Evolutionary conservation across 2,888 invertebrate species (phyloP).

Genomic region (Cryptocheilus praepositus): DNA sequence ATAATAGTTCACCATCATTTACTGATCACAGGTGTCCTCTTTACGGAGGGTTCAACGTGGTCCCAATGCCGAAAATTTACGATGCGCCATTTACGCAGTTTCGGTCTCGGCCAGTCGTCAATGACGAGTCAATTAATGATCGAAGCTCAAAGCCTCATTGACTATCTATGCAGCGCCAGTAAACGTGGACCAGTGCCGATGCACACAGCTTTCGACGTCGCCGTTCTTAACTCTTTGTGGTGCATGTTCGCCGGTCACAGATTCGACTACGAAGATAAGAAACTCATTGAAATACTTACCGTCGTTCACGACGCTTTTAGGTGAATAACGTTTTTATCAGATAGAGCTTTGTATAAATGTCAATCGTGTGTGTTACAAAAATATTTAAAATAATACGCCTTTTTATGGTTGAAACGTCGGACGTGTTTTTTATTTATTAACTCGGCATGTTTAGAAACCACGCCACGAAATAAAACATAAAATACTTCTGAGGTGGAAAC

Average conservation of each 20-base stretch:
- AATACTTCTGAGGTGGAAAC: no score
- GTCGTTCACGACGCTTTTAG: conserved; percentile 81
- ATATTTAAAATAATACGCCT: no score
- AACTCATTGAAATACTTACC: conserved; percentile 77
- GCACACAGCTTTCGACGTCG: conserved; percentile 78
- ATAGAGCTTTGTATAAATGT: not conserved
- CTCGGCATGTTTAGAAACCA: no score
- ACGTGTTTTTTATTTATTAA: no score
- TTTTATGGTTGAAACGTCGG: no score
- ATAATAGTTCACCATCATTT: no score
- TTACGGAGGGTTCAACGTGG: conserved; percentile 82
- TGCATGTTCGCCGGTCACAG: conserved; percentile 82
- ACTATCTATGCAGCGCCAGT: conserved; percentile 70
- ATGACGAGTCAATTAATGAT: conserved; percentile 80
- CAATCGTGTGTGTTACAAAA: no score
- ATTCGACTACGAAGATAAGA: conserved; percentile 79
- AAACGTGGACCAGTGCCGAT: conserved; percentile 74
- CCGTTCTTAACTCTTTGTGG: conserved; percentile 84
- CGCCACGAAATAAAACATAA: no score
- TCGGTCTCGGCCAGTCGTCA: conserved; percentile 79
- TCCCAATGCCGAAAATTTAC: conserved; percentile 82
- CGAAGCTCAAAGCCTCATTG: conserved; percentile 78
- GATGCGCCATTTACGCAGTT: conserved; percentile 79
- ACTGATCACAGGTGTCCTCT: conserved; percentile 79
- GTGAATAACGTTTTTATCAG: conserved; percentile 29